Evolutionary conservation across 2,888 invertebrate genomes (phyloP).

Genomic region (Ptychoptera contaminata): DNA sequence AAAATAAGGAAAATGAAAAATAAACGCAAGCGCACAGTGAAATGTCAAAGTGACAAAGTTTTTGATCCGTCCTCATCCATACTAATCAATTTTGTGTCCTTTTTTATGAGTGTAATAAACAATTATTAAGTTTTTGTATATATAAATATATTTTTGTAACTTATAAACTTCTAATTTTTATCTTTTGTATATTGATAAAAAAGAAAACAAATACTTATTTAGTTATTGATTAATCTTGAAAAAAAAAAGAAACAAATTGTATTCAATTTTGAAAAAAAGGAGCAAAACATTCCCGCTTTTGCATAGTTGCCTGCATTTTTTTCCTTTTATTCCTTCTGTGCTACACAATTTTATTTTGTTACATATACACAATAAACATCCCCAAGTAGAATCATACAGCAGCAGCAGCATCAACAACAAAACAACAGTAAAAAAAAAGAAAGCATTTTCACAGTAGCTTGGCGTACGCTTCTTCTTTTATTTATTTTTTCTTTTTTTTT

Average conservation of each 20-base stretch:
- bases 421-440: neutral
- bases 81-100: constrained; percentile 6
- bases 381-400: neutral
- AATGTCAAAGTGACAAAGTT: constrained; percentile 7
- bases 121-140: neutral
- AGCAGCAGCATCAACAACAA: neutral
- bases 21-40: constrained; percentile 5
- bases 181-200: neutral
- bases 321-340: neutral
- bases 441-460: no score
- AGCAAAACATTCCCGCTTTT: neutral
- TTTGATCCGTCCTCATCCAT: constrained; percentile 8
- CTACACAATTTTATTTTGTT: neutral
- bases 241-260: neutral
- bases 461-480: no score
- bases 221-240: neutral
- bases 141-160: no score
- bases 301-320: neutral
- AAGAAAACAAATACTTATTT: neutral
- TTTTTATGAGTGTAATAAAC: neutral
- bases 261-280: no score
- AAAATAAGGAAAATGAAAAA: no score
- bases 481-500: no score
- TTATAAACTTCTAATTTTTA: neutral
- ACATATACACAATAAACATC: neutral